Conservation (phyloP, 2,888 invertebrate species). For the Leistus spinibarbis region DNA sequence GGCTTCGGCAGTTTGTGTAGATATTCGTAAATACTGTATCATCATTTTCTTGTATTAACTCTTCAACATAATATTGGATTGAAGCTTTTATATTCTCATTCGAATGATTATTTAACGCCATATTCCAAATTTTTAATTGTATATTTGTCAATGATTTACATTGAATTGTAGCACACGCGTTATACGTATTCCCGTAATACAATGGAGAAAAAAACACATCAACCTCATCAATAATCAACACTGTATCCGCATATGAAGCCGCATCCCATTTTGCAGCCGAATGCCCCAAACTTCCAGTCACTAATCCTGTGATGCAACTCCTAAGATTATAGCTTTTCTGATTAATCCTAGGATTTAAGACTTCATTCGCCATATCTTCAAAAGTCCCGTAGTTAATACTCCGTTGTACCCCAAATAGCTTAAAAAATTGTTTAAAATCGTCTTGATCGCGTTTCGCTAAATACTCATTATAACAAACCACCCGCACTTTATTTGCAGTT, state of each 20-base stretch:
- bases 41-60: neutral
- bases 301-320: neutral
- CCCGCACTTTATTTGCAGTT: slow-evolving; percentile 9
- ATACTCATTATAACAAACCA: slow-evolving; percentile 18
- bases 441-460: slow-evolving; percentile 7
- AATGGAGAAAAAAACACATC: slow-evolving; percentile 5
- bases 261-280: neutral
- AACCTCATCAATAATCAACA: slow-evolving; percentile 8
- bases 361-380: slow-evolving; percentile 20
- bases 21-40: neutral
- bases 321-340: neutral
- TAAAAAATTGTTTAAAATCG: slow-evolving; percentile 10
- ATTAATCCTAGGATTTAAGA: slow-evolving; percentile 1
- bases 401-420: neutral
- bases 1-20: neutral
- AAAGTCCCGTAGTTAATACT: slow-evolving; percentile 19
- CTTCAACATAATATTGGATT: neutral
- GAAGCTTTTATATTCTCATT: neutral
- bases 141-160: neutral
- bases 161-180: neutral
- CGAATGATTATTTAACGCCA: neutral
- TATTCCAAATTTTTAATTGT: slow-evolving; percentile 9
- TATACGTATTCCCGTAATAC: slow-evolving; percentile 11
- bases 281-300: neutral
- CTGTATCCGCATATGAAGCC: neutral